Evolutionary conservation across 2,797 vertebrate genomes (phyloP), one percentile per base, ranked within the genome.

Genomic region (Kryptopterus vitreolus): DNA sequence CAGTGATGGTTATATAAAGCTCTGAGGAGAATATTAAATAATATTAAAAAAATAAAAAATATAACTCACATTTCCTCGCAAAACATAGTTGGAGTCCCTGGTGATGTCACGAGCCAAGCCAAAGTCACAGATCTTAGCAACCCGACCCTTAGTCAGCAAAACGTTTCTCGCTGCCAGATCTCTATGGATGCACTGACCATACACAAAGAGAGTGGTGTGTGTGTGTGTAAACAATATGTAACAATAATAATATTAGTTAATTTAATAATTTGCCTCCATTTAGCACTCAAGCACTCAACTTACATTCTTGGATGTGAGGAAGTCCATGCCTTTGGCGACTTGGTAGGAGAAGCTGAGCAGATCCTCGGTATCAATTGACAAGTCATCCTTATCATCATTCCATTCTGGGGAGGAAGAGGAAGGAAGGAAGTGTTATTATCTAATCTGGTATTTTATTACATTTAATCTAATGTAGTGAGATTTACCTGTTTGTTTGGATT

Each of bases 101-200:
- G 95, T 96, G 92, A 99, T 99, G 90, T 99, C 98, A 89, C 98
- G 93, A 62, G 98, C 97, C 88, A 99, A 88, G 50, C 98, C 98
- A 80, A 99, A 99, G 92, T 99, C 98, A 90, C 98, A 99, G 87
- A 99, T 99, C 92, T 99, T 99, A 55, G 98, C 97, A 88, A 99
- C 94, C 82, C 96, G 93, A 87, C 97, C 96, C 13, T 97, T 95
- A 90, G 97, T 99, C 84, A 99, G 94, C 81, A 99, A 92, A 87
- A 99, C 92, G 83, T 99, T 99, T 91, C 98, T 95, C 88, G 98
- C 98, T 0, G 98, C 98, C 85, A 99, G 92, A 86, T 99, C 98
- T 87, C 98, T 94, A 88, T 99, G 98, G 90, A 99, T 97, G 82
- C 98, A 99, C 98, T 99, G 68, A 5, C 76, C 46, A 5, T 38